Evolutionary conservation across 1,140 invertebrate species (phyloP).

Genomic region (Bursaphelenchus mucronatus): DNA sequence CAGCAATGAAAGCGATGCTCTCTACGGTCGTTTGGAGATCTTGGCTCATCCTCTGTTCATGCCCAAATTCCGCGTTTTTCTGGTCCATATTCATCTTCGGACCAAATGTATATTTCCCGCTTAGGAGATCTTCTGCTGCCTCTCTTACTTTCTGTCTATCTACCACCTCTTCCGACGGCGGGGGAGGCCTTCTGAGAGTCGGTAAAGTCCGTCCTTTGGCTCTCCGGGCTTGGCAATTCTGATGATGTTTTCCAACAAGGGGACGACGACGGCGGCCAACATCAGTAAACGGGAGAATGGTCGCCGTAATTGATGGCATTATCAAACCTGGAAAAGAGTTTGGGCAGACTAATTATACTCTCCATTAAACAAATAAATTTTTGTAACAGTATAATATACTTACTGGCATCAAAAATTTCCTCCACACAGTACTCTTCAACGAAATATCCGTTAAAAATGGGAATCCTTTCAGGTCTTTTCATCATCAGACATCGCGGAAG

Average conservation of each 20-base stretch:
- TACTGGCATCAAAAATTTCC: constrained; percentile 56
- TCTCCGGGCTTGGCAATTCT: constrained; percentile 31
- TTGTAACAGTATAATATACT: constrained; percentile 18
- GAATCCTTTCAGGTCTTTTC: constrained; percentile 56
- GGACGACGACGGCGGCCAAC: constrained; percentile 27
- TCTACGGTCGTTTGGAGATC: constrained; percentile 62
- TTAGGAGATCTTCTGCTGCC: constrained; percentile 8
- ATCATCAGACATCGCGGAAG: constrained; percentile 67
- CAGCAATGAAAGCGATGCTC: constrained; percentile 63
- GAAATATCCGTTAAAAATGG: constrained; percentile 68
- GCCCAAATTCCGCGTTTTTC: constrained; percentile 78
- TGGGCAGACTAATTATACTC: no score
- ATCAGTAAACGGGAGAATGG: constrained; percentile 52
- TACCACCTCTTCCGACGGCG: neutral
- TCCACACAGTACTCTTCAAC: constrained; percentile 58
- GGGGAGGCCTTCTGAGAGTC: neutral
- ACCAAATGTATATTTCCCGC: constrained; percentile 30
- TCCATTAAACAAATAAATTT: constrained; percentile 11
- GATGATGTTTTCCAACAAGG: constrained; percentile 35
- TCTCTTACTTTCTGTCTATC: neutral
- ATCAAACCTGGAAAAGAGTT: constrained; percentile 37
- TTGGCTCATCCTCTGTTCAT: constrained; percentile 50
- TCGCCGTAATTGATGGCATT: constrained; percentile 58
- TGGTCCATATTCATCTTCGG: constrained; percentile 71
- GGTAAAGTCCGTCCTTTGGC: neutral